phyloP scores from a whole-genome alignment of 2,797 vertebrate genomes.

The Enteromius radiatus region DNA sequence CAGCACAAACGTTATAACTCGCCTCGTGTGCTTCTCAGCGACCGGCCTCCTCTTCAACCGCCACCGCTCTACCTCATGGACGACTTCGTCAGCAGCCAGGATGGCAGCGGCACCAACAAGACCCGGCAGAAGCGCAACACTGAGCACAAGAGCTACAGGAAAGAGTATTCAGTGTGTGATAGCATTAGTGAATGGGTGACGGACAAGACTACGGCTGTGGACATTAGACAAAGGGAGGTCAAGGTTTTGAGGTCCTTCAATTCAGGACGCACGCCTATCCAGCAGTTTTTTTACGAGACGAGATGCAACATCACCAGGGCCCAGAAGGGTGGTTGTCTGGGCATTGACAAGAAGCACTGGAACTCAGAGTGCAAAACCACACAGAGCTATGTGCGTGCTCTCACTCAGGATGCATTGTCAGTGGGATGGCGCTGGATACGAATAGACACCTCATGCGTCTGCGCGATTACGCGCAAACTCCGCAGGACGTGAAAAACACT shows the following conservation, averaged over 20 bases:
- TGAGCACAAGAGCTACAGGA: constrained; percentile 89
- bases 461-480: constrained; percentile 92
- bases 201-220: constrained; percentile 89
- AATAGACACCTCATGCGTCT: constrained; percentile 97
- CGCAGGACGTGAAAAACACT: constrained; percentile 82
- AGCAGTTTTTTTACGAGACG: constrained; percentile 97
- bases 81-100: constrained; percentile 81
- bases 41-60: constrained; percentile 87
- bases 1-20: constrained; percentile 93
- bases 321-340: constrained; percentile 88
- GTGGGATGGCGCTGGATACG: constrained; percentile 96
- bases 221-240: constrained; percentile 85
- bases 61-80: constrained; percentile 90
- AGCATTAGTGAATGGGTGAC: constrained; percentile 94
- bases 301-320: constrained; percentile 85
- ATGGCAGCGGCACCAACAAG: constrained; percentile 75
- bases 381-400: constrained; percentile 91
- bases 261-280: constrained; percentile 80
- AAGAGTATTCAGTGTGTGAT: constrained; percentile 96
- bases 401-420: constrained; percentile 83
- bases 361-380: constrained; percentile 98
- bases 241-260: constrained; percentile 88
- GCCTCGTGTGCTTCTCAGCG: constrained; percentile 90
- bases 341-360: constrained; percentile 98
- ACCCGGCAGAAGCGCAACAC: constrained; percentile 88